A percentile compares a stretch with the other conserved stretches of the same genome.
Conservation (phyloP, 2,113 vertebrate genomes). For the Balaeniceps rex region DNA sequence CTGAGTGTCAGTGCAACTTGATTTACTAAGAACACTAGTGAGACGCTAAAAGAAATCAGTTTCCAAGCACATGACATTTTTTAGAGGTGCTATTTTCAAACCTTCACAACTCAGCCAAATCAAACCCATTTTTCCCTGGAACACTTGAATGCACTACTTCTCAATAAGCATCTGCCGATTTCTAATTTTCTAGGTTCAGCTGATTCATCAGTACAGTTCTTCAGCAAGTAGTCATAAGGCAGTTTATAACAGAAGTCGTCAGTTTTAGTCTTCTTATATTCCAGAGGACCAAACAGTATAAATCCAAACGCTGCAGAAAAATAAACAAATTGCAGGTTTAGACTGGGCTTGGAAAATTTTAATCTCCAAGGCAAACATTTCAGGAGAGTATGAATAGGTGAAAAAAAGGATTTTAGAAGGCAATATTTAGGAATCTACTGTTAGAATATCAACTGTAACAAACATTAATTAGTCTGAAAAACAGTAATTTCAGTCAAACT, state of each 20-base stretch:
- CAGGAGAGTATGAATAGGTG: background rate
- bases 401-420: background rate
- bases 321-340: background rate
- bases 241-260: background rate
- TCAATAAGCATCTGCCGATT: slow-evolving; percentile 7
- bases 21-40: background rate
- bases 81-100: slow-evolving; percentile 21
- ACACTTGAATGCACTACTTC: background rate
- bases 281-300: background rate
- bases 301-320: background rate
- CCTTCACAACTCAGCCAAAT: background rate
- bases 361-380: background rate
- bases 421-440: background rate
- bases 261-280: background rate
- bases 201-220: slow-evolving; percentile 5
- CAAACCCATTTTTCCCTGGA: background rate
- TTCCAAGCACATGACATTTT: background rate
- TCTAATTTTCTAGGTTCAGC: background rate
- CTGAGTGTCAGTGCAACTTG: background rate
- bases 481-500: background rate
- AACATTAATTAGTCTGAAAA: background rate
- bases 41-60: background rate
- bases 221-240: background rate
- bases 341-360: background rate
- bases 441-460: background rate